A percentile compares a stretch with the other conserved stretches of the same genome.
phyloP scores from a whole-genome alignment of 2,888 invertebrate genomes.

The Thymelicus lineola region DNA sequence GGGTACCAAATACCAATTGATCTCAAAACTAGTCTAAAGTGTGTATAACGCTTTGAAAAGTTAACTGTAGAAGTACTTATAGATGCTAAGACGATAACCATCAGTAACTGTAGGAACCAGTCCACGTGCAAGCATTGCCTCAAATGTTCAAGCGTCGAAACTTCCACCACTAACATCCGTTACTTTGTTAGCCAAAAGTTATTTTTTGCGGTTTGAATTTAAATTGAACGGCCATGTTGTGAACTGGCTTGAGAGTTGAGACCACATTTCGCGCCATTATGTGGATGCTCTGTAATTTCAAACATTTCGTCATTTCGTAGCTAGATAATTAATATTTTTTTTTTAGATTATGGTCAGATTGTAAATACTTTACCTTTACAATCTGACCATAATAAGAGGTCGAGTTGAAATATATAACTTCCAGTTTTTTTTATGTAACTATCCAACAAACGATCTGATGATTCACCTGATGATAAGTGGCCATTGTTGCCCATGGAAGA shows the following conservation, averaged over 20 bases:
- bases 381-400: no score
- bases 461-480: no score
- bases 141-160: slow-evolving; percentile 9
- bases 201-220: slow-evolving; percentile 69
- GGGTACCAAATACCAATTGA: no score
- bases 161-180: slow-evolving; percentile 54
- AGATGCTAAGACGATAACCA: neutral
- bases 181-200: slow-evolving; percentile 57
- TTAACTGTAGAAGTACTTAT: neutral
- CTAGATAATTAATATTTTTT: no score
- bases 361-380: no score
- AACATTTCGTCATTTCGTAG: no score
- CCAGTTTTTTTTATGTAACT: no score
- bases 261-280: slow-evolving; percentile 56
- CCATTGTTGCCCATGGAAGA: no score
- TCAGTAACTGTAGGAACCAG: neutral
- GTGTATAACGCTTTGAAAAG: neutral
- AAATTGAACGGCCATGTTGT: slow-evolving; percentile 64
- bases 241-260: slow-evolving; percentile 55
- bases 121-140: slow-evolving; percentile 14
- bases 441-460: no score
- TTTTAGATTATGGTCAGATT: no score
- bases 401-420: no score
- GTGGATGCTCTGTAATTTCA: neutral
- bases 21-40: no score